These are phyloP conservation scores for Drosophila punjabiensis DNA, from an alignment of 1,140 invertebrate species.

Conservation along the genomic window DNA sequence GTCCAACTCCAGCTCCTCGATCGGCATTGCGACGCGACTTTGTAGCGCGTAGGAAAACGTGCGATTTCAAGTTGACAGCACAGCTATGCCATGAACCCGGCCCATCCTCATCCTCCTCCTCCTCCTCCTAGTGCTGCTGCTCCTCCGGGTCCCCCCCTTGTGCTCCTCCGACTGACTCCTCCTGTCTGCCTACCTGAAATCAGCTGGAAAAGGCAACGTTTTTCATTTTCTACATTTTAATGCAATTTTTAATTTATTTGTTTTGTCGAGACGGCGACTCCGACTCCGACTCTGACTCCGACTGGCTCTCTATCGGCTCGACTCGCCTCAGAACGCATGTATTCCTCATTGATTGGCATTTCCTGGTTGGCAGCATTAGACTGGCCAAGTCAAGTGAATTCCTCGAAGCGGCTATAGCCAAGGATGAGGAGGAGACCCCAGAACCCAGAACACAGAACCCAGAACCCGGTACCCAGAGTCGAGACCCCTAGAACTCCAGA, in stretches of 20 bases:
- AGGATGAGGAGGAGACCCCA: conserved; percentile 44
- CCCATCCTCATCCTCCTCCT: conserved; percentile 49
- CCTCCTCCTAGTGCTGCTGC: conserved; percentile 3
- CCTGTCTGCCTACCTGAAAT: conserved; percentile 55
- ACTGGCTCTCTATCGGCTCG: conserved; percentile 33
- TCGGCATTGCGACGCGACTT: conserved; percentile 71
- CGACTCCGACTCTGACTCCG: conserved; percentile 13
- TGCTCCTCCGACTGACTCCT: neutral
- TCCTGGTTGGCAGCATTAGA: conserved; percentile 82
- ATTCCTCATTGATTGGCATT: conserved; percentile 83
- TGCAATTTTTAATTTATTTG: conserved; percentile 84
- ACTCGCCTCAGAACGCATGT: conserved; percentile 65
- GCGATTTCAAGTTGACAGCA: conserved; percentile 83
- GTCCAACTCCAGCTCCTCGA: conserved; percentile 46
- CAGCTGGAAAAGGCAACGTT: conserved; percentile 81
- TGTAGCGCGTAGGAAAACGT: conserved; percentile 82
- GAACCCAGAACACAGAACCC: neutral
- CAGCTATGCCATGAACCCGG: conserved; percentile 80
- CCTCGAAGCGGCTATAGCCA: conserved; percentile 63
- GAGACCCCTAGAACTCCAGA: conserved; percentile 28
- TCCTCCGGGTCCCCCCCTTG: neutral
- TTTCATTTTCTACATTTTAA: conserved; percentile 84
- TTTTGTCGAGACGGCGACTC: conserved; percentile 59
- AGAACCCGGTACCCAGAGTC: neutral
- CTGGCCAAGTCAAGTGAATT: conserved; percentile 80